Conservation (phyloP, 1,140 invertebrate genomes). For the Oppia nitens region DNA sequence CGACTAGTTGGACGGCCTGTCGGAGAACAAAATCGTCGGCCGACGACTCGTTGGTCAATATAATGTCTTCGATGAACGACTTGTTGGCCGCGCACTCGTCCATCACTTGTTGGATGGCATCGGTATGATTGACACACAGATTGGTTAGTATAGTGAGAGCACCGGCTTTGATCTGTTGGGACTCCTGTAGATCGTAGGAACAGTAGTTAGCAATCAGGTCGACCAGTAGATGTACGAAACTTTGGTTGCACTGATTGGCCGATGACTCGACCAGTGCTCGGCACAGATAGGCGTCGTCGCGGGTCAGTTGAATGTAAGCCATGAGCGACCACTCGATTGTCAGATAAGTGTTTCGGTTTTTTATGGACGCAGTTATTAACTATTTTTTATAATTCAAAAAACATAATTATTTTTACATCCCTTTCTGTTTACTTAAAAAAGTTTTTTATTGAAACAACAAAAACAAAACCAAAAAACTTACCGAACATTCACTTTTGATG, state of each 20-base stretch:
- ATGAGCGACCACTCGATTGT: slow-evolving; percentile 18
- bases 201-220: slow-evolving; percentile 3
- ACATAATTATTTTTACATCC: too few species aligned
- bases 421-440: too few species aligned
- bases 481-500: slow-evolving; percentile 13
- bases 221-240: slow-evolving; percentile 8
- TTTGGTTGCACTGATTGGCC: too few species aligned
- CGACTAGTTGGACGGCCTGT: slow-evolving; percentile 65
- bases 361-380: not conserved
- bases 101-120: slow-evolving; percentile 14
- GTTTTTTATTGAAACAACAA: too few species aligned
- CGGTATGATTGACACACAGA: slow-evolving; percentile 11
- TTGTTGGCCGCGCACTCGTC: not conserved
- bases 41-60: slow-evolving; percentile 4
- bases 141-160: slow-evolving; percentile 15
- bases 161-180: slow-evolving; percentile 9
- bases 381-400: not conserved
- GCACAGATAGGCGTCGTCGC: slow-evolving; percentile 17
- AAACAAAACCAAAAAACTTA: not conserved
- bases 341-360: slow-evolving; percentile 10
- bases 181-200: not conserved
- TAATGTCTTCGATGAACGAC: not conserved
- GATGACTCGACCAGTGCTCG: slow-evolving; percentile 13
- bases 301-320: slow-evolving; percentile 15
- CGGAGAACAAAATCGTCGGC: slow-evolving; percentile 24